Evolutionary conservation across 23 tunicate genomes (phyloP).

Genomic region (Halocynthia roretzi): DNA sequence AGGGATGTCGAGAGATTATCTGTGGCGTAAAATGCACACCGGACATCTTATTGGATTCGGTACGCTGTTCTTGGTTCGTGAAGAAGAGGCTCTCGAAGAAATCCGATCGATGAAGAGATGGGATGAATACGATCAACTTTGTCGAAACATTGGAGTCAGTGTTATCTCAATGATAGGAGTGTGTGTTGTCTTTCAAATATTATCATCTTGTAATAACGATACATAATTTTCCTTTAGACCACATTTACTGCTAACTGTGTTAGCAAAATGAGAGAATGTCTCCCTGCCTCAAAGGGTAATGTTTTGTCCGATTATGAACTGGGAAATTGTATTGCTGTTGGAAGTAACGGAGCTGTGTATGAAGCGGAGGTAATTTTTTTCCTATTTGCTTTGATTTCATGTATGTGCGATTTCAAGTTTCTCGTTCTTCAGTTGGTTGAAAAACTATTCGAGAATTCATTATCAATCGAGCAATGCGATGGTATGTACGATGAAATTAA

Average conservation of each 20-base stretch:
- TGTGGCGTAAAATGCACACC: slow-evolving; percentile 50
- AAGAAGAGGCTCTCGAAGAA: slow-evolving; percentile 25
- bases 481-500: no score
- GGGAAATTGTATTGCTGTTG: slow-evolving; percentile 16
- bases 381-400: neutral
- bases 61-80: slow-evolving; percentile 54
- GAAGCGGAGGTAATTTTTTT: slow-evolving; percentile 16
- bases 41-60: slow-evolving; percentile 63
- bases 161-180: neutral
- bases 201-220: neutral
- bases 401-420: no score
- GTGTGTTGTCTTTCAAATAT: neutral
- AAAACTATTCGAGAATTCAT: no score
- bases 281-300: no score
- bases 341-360: slow-evolving; percentile 28
- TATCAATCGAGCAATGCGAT: no score
- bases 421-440: no score
- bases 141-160: slow-evolving; percentile 37
- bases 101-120: slow-evolving; percentile 9
- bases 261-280: no score
- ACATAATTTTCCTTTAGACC: neutral
- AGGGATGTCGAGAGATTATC: slow-evolving; percentile 18
- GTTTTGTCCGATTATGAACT: slow-evolving; percentile 6
- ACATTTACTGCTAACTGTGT: neutral
- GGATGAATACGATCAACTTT: slow-evolving; percentile 28